Percentiles rank a stretch among this genome's conserved stretches.
Evolutionary conservation across 2,888 invertebrate genomes (phyloP).

Genomic region (Oithona nana): DNA sequence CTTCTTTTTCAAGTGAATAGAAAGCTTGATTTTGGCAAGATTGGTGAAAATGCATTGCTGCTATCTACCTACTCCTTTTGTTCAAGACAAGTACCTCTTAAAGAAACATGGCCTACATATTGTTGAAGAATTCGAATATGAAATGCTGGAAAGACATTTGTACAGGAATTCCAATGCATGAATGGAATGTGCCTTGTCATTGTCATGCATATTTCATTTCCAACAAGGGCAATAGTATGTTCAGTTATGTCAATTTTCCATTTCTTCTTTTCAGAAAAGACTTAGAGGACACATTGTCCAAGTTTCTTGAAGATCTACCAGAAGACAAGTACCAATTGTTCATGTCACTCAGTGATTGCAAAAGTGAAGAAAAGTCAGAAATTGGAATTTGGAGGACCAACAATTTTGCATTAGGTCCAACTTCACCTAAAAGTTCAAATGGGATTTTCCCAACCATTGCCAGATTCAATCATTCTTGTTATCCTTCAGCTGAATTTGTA

Average conservation of each 20-base stretch:
- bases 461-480: slow-evolving; percentile 16
- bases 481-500: slow-evolving; percentile 10
- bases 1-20: too few species aligned
- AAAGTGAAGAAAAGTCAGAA: slow-evolving; percentile 7
- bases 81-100: too few species aligned
- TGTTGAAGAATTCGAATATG: too few species aligned
- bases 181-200: too few species aligned
- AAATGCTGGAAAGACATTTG: too few species aligned
- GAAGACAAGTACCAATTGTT: background rate
- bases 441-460: background rate
- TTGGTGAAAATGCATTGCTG: too few species aligned
- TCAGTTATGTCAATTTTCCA: background rate
- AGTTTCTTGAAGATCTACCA: background rate
- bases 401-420: slow-evolving; percentile 12
- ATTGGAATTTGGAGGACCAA: slow-evolving; percentile 16
- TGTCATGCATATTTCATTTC: too few species aligned
- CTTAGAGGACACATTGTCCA: background rate
- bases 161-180: too few species aligned
- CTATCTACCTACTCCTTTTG: too few species aligned
- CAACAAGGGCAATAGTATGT: background rate
- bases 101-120: too few species aligned
- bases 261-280: slow-evolving; percentile 3
- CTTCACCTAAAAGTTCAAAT: background rate
- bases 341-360: background rate
- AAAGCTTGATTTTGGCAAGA: too few species aligned